Percentiles rank a stretch among this genome's conserved stretches.
Evolutionary conservation across 2,113 vertebrate species (phyloP).

Genomic region (Brevimyrus niger): DNA sequence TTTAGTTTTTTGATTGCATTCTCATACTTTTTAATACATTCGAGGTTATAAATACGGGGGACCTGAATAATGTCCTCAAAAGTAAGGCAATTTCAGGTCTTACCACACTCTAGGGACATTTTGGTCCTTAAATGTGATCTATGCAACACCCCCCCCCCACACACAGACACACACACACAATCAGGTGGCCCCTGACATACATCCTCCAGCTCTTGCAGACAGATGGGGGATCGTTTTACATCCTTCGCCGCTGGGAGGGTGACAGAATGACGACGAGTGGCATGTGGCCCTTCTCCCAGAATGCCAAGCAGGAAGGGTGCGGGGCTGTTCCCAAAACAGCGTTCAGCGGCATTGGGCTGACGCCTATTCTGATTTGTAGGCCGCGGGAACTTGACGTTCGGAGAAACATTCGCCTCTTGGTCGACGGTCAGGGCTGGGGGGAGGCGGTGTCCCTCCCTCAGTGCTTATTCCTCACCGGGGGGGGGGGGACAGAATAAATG

Average conservation of each 20-base stretch:
- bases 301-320: background rate
- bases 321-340: background rate
- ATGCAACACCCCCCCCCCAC: background rate
- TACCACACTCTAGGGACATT: background rate
- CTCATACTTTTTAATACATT: background rate
- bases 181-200: conserved; percentile 13
- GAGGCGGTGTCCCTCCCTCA: background rate
- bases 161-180: conserved; percentile 8
- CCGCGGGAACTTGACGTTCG: background rate
- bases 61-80: background rate
- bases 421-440: background rate
- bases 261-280: background rate
- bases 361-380: background rate
- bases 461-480: background rate
- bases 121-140: background rate
- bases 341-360: background rate
- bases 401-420: background rate
- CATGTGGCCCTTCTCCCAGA: background rate
- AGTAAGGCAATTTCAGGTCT: background rate
- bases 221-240: conserved; percentile 1
- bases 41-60: background rate
- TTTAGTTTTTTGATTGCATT: background rate
- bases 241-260: background rate
- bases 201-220: background rate
- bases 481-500: background rate